phyloP scores from a whole-genome alignment of 1,140 invertebrate species.

The Drosophila kikkawai region DNA sequence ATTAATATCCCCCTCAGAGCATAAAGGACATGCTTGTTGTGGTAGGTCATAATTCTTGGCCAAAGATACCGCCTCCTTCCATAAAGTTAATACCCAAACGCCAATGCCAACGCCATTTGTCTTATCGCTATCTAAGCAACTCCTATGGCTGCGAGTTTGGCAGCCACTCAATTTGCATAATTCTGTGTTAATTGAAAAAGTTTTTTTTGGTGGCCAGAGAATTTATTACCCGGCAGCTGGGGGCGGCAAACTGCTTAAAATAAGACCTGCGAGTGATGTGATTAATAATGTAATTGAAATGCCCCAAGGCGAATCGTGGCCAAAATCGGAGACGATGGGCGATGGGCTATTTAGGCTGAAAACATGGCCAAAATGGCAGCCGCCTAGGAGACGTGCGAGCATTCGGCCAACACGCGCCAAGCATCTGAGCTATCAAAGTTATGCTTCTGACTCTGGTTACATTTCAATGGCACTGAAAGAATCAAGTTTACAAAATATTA shows the following conservation, averaged over 20 bases:
- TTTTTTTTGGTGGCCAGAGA: conserved; percentile 52
- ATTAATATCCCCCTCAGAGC: neutral
- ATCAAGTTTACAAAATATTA: neutral
- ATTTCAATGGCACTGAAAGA: conserved; percentile 14
- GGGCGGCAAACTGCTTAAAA: conserved; percentile 64
- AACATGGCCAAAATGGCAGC: conserved; percentile 25
- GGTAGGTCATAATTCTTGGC: conserved; percentile 13
- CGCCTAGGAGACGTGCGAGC: conserved; percentile 33
- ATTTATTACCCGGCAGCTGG: conserved; percentile 52
- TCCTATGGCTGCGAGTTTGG: conserved; percentile 46
- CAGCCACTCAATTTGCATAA: conserved; percentile 76
- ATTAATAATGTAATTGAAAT: conserved; percentile 72
- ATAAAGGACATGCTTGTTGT: neutral
- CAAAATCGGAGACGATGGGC: conserved; percentile 10
- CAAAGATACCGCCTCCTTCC: neutral
- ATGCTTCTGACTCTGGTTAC: conserved; percentile 43
- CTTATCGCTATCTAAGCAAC: conserved; percentile 55
- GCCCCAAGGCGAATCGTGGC: conserved; percentile 12
- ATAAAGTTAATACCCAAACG: conserved; percentile 24
- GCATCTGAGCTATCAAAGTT: conserved; percentile 38
- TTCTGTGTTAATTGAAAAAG: conserved; percentile 80
- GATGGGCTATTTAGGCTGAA: conserved; percentile 25
- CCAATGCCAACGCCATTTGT: conserved; percentile 47
- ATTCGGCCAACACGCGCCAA: conserved; percentile 44
- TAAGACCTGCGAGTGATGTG: conserved; percentile 64